Base-by-base conservation (phyloP, 2,113 vertebrate genomes). In the Pseudolaguvia tuberculata region DNA sequence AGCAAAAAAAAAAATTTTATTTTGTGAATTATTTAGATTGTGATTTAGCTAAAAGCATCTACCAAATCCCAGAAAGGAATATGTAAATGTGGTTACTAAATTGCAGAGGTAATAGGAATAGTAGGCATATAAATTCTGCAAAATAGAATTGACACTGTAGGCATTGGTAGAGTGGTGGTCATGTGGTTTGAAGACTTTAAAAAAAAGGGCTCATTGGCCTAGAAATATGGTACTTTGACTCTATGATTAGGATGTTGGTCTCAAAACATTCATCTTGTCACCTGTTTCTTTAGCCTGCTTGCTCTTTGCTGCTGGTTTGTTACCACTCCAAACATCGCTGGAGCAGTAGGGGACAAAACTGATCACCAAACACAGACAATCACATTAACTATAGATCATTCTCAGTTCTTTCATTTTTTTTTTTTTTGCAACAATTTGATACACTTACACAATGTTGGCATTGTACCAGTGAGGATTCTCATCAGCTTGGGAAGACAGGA, bases 311-410 rank as follows among this genome's bases (percentile, higher is more conserved):
- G 84, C 79, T 13, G 86, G 87, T 61, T 87, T 90, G n/a, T 88
- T 92, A 20, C 92, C 93, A 68, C 90, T 93, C 93, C 92, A 93
- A 42, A 93, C 89, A 81, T 93, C 93, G 68, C 93, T 94, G 65
- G 93, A 93, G 85, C 93, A 94, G 73, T 94, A 94, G 0, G 92
- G 93, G 56, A 94, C 87, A 83, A 93, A 91, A 80, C 92, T 94
- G 71, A 57, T 76, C 11, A 56, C n/a, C 76, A 55, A 57, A 57
- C 74, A 73, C 21, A 58, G 25, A 74, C 42, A 21, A 57, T 47
- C 0, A 23, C 15, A 21, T 47, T 18, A n/a, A 29, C n/a, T 55
- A 10, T 0, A 35, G 12, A 2, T n/a, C 27, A 17, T n/a, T 8
- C 18, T 35, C 15, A 45, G 63, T 42, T 47, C 35, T 58, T 48